These are phyloP conservation scores for Amphilophus citrinellus DNA, from an alignment of 2,113 vertebrate species.

Conservation along the genomic window DNA sequence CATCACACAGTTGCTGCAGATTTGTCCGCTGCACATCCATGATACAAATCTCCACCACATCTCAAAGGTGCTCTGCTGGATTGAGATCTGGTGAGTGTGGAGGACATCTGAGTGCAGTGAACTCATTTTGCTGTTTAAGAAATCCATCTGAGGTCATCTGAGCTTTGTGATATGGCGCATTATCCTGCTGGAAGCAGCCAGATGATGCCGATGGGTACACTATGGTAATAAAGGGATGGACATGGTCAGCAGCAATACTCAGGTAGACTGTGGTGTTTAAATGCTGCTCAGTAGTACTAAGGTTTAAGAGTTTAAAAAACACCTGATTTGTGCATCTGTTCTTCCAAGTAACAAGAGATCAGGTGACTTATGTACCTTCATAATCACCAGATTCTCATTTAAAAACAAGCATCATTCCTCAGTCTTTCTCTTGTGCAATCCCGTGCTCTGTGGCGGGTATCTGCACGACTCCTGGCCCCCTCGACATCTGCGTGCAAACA, in stretches of 20 bases:
- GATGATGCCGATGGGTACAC: not conserved
- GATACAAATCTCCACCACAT: too few relatives aligned
- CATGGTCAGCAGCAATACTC: not conserved
- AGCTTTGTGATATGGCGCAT: not conserved
- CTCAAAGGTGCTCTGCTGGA: too few relatives aligned
- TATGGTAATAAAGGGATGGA: not conserved
- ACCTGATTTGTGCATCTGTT: not conserved
- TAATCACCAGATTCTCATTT: not conserved
- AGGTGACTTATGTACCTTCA: not conserved
- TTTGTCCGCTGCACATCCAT: too few relatives aligned
- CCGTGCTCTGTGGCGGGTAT: not conserved
- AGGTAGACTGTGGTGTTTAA: not conserved
- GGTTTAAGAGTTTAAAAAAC: not conserved
- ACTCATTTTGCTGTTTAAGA: too few relatives aligned
- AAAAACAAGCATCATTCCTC: not conserved
- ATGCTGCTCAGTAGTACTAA: not conserved
- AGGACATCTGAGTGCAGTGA: too few relatives aligned
- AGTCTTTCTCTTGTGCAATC: not conserved
- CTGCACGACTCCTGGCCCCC: not conserved
- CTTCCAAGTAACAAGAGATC: not conserved
- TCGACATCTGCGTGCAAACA: conserved; percentile 4
- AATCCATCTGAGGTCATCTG: too few relatives aligned
- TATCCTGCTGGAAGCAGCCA: not conserved
- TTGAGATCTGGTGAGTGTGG: too few relatives aligned
- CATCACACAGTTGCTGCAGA: too few relatives aligned